Evolutionary conservation across 2,113 vertebrate species (phyloP).

Genomic region (Trematocara unimaculatum): DNA sequence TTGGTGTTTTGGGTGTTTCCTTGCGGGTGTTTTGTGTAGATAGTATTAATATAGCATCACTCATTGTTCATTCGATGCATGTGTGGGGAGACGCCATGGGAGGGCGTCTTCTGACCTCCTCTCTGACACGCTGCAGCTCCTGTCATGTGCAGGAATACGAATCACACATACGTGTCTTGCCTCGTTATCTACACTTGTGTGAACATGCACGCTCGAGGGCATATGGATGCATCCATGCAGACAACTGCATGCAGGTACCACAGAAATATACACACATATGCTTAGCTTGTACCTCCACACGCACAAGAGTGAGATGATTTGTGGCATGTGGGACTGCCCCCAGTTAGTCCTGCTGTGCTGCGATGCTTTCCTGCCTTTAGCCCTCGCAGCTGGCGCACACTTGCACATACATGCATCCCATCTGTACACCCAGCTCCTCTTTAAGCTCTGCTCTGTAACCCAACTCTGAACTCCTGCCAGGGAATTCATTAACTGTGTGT

Average conservation of each 20-base stretch:
- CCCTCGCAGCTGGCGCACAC: constrained; percentile 46
- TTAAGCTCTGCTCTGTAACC: constrained; percentile 10
- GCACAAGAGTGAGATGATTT: background rate
- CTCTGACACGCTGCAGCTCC: background rate
- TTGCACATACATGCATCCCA: constrained; percentile 49
- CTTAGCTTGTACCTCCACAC: background rate
- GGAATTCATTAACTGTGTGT: constrained; percentile 36
- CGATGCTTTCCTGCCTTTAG: background rate
- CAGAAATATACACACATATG: background rate
- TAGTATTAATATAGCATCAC: background rate
- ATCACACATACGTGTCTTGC: constrained; percentile 1
- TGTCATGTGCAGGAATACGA: constrained; percentile 26
- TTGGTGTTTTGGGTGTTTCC: background rate
- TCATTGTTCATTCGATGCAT: background rate
- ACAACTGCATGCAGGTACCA: background rate
- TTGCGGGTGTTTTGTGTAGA: background rate
- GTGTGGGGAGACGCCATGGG: background rate
- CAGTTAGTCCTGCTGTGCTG: background rate
- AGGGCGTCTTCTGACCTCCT: constrained; percentile 4
- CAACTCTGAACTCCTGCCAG: constrained; percentile 11
- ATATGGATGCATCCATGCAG: background rate
- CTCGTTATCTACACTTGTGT: constrained; percentile 27
- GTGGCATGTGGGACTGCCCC: background rate
- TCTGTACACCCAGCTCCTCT: constrained; percentile 21
- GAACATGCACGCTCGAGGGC: background rate